Evolutionary conservation across 2,797 vertebrate species (phyloP), one percentile per base, ranked within the genome.

Genomic region (Urocyon cinereoargenteus): DNA sequence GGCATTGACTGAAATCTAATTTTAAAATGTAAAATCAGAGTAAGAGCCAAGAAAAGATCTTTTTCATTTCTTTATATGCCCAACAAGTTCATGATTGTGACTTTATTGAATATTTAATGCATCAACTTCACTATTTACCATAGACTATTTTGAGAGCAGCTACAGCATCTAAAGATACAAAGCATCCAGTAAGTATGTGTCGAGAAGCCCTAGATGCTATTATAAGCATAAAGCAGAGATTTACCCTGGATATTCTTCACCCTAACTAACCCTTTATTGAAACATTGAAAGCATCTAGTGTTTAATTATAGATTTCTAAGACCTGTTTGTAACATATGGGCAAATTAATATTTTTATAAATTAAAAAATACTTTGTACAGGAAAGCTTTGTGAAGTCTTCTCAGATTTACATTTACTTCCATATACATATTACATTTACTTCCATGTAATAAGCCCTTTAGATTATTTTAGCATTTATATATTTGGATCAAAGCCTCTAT

Each of bases 21-120:
- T 96, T 92, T 90, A 79, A 97, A 97, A 85, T 94, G 49, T 31
- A 97, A 96, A 93, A 90, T 90, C 36, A 82, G 53, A 70, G 19
- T 6, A 96, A 34, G 51, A 95, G 75, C 77, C 87, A 98, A 92
- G 89, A 87, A 91, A 92, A 94, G 40, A 79, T 94, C 2, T 82
- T 83, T 91, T 95, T 90, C 24, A 97, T 91, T 96, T 94, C 11
- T 91, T 59, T 92, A 12, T 73, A 68, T 83, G 2, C 73, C 72
- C 40, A 86, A 18, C 19, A 95, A 94, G 51, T 91, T 62, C 36
- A 21, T 61, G 45, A 91, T 49, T 92, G 68, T 97, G 53, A 61
- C 40, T 85, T 81, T 51, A 82, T 45, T 79, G 16, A 86, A 86
- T 64, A 73, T 14, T 75, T 82, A 95, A 83, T 93, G 4, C 16